Percentiles rank a stretch among this genome's conserved stretches.
phyloP scores from a whole-genome alignment of 2,888 invertebrate species.

The Hybos culiciformis region DNA sequence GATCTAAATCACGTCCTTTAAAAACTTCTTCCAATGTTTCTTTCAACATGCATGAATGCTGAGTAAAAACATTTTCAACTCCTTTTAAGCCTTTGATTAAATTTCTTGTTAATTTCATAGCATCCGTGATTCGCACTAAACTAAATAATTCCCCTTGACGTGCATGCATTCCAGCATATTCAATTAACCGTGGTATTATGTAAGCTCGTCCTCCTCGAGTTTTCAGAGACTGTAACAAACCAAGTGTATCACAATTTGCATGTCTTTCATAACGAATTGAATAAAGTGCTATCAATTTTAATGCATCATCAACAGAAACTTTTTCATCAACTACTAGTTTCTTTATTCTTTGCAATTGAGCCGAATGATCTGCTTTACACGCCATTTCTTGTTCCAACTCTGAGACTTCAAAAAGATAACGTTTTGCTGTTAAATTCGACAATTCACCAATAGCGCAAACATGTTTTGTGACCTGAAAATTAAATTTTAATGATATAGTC shows the following conservation, averaged over 20 bases:
- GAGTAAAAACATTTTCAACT: slow-evolving; percentile 98
- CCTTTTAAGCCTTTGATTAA: slow-evolving; percentile 63
- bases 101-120: slow-evolving; percentile 54
- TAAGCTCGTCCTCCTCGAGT: slow-evolving; percentile 56
- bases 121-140: slow-evolving; percentile 83
- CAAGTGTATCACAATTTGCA: slow-evolving; percentile 65
- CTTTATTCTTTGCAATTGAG: slow-evolving; percentile 66
- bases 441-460: slow-evolving; percentile 93
- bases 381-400: slow-evolving; percentile 89
- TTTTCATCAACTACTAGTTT: slow-evolving; percentile 61
- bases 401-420: slow-evolving; percentile 75
- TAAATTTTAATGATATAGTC: no score
- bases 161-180: slow-evolving; percentile 74
- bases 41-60: slow-evolving; percentile 85
- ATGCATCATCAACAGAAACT: slow-evolving; percentile 62
- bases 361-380: slow-evolving; percentile 71
- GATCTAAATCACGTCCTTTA: slow-evolving; percentile 79
- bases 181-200: slow-evolving; percentile 50
- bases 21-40: slow-evolving; percentile 81
- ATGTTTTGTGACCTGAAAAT: slow-evolving; percentile 95
- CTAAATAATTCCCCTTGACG: slow-evolving; percentile 75
- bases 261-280: slow-evolving; percentile 87
- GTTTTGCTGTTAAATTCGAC: slow-evolving; percentile 64
- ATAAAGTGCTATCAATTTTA: slow-evolving; percentile 82
- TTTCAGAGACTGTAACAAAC: slow-evolving; percentile 60